These are phyloP conservation scores for Caenorhabditis plicata DNA, from an alignment of 2,888 invertebrate species.

Conservation along the genomic window DNA sequence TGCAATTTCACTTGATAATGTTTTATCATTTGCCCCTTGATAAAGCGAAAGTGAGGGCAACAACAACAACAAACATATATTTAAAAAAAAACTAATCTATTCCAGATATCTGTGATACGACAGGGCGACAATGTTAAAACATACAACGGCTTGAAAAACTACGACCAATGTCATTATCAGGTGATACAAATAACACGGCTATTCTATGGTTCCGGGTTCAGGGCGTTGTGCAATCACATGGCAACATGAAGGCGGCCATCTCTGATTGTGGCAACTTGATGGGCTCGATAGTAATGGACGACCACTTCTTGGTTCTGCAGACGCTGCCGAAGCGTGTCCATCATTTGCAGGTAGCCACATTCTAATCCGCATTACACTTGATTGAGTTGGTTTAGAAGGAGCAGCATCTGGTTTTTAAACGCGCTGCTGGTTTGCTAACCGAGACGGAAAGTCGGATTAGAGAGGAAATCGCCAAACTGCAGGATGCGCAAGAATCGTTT, in stretches of 20 bases:
- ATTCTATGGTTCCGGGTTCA: conserved; percentile 3
- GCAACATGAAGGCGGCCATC: conserved; percentile 54
- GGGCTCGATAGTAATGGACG: conserved; percentile 60
- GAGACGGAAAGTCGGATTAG: conserved; percentile 39
- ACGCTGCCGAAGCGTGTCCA: conserved; percentile 55
- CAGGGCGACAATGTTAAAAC: conserved; percentile 38
- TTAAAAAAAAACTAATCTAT: conserved; percentile 14
- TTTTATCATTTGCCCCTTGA: background rate
- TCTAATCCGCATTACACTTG: background rate
- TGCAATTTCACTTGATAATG: background rate
- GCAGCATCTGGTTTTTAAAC: conserved; percentile 59
- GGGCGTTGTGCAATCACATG: conserved; percentile 42
- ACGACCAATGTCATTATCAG: conserved; percentile 55
- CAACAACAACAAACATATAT: conserved; percentile 8
- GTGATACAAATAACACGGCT: conserved; percentile 5
- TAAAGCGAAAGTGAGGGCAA: conserved; percentile 4
- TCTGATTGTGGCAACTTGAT: conserved; percentile 60
- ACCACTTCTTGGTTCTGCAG: conserved; percentile 63
- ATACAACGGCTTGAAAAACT: conserved; percentile 38
- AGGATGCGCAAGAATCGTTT: conserved; percentile 52
- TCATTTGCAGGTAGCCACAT: conserved; percentile 33
- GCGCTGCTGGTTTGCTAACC: conserved; percentile 51
- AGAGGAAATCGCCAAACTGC: conserved; percentile 41
- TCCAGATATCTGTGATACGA: conserved; percentile 50
- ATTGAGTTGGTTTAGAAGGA: conserved; percentile 43